These are phyloP conservation scores for Gambelia wislizenii DNA, from an alignment of 2,797 vertebrate species.

Conservation along the genomic window DNA sequence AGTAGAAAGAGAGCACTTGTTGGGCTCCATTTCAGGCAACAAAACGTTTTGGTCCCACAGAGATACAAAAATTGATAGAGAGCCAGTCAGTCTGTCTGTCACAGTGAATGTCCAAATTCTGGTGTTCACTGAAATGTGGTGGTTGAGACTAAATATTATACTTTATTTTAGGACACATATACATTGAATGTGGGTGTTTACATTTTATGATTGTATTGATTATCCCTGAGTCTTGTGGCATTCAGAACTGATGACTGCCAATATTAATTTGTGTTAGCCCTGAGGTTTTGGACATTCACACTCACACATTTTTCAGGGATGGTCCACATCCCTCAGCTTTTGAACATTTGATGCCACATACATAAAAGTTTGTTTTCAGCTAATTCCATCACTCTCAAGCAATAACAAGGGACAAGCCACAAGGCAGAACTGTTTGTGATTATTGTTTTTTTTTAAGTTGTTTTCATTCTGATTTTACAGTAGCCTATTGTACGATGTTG, in stretches of 20 bases:
- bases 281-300: not conserved
- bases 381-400: not conserved
- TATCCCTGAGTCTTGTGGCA: not conserved
- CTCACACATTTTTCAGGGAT: not conserved
- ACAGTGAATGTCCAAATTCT: not conserved
- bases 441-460: too few species aligned
- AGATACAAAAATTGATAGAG: not conserved
- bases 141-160: not conserved
- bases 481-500: too few species aligned
- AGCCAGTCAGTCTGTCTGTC: not conserved
- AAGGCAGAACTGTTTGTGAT: too few species aligned
- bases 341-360: not conserved
- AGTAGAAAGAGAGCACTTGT: not conserved
- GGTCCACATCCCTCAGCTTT: not conserved
- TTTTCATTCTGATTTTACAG: too few species aligned
- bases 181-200: not conserved
- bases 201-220: not conserved
- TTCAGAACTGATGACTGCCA: not conserved
- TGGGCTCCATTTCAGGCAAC: not conserved
- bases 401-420: too few species aligned
- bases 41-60: not conserved
- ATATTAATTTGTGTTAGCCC: not conserved
- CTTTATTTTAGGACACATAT: not conserved
- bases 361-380: not conserved
- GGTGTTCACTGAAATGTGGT: not conserved